Evolutionary conservation across 1,140 invertebrate species (phyloP).

Genomic region (Drosophila kikkawai): DNA sequence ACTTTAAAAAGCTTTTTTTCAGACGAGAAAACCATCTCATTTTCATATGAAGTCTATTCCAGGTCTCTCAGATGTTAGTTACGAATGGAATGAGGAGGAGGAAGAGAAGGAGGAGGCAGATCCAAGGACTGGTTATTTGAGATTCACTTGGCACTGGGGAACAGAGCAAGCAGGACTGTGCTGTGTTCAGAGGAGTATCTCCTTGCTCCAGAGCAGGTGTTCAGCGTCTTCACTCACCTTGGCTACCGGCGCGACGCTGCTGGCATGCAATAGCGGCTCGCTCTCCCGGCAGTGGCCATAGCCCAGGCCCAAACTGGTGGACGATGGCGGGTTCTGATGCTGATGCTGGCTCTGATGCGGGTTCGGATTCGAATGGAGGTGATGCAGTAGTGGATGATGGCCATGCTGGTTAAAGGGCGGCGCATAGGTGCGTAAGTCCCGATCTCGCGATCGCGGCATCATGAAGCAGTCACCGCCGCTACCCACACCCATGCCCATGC

Average conservation of each 20-base stretch:
- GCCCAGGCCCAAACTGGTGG: conserved; percentile 72
- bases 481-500: conserved; percentile 15
- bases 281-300: conserved; percentile 87
- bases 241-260: conserved; percentile 84
- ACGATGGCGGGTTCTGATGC: conserved; percentile 62
- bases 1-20: neutral
- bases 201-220: conserved; percentile 72
- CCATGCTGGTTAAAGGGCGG: conserved; percentile 73
- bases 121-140: conserved; percentile 2
- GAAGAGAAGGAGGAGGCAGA: neutral
- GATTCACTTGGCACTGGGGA: neutral
- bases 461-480: conserved; percentile 63
- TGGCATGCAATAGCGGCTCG: conserved; percentile 88
- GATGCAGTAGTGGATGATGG: conserved; percentile 72
- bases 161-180: neutral
- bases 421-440: conserved; percentile 50
- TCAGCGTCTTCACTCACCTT: conserved; percentile 78
- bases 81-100: conserved; percentile 45
- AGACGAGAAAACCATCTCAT: neutral
- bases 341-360: conserved; percentile 41
- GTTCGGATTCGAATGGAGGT: conserved; percentile 63
- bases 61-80: conserved; percentile 31
- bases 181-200: conserved; percentile 72
- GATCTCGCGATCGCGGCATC: conserved; percentile 46
- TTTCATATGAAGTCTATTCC: neutral